Base-by-base conservation (phyloP, 2,888 invertebrate genomes). In the Prenolepis imparis region DNA sequence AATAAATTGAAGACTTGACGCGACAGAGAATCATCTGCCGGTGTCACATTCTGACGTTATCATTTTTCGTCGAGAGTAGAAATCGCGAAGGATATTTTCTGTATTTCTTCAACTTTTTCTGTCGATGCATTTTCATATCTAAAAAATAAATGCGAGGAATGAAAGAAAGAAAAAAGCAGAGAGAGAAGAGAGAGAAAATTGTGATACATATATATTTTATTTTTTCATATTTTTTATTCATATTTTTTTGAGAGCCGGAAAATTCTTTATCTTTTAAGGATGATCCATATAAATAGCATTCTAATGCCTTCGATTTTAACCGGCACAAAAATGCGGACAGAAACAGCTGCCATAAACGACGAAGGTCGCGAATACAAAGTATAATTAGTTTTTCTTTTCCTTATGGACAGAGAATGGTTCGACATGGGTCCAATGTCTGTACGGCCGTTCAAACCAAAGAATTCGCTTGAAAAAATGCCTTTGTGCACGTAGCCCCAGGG, bases 321-420 rank as follows among this genome's bases (percentile, higher is more conserved):
- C 15, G 28, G n/a, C 85, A 11, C 18, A 24, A 64, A 68, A 57
- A 72, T 24, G 18, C 44, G 44, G 24, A 39, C 15, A 73, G 77
- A 82, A 85, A 86, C 88, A 89, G 88, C 89, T 91, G 75, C 48
- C 32, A 55, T 78, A 63, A 8, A 52, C n/a, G n/a, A 59, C 84
- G 88, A 90, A 90, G 90, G 89, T 87, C 84, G 67, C 82, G 84
- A 73, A 68, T 85, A 67, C 74, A 75, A 87, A 87, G 82, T 87
- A 86, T 89, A 90, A 90, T 90, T 91, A 89, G 88, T 89, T 67
- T 48, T 75, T 64, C 84, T 83, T 64, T 84, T 83, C 39, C 75
- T 87, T 90, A 90, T 84, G 84, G 87, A 75, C 66, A 72, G 72
- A 73, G 41, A 73, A 73, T 32, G 77, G 41, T 32, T 64, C n/a